Base-by-base conservation (phyloP, 2,113 vertebrate species). In the Campylomormyrus tamandua region DNA sequence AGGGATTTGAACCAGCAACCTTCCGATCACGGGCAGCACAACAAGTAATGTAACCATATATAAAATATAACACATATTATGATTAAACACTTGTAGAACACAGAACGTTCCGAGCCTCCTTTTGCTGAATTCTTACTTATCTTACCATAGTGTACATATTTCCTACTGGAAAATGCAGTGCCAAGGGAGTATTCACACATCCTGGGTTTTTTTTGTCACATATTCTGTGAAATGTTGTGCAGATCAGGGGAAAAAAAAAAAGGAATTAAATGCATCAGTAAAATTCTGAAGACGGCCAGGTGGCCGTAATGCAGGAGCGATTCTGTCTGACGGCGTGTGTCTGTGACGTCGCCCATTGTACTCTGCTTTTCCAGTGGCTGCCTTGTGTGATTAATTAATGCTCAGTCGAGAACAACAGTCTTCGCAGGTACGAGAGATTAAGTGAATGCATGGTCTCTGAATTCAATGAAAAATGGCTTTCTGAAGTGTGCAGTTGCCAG, bases 221-320 rank as follows among this genome's bases (percentile, higher is more conserved):
- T 77, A 42, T 77, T 77, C 74, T 77, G 74, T 42, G 74, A 77
- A 48, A 84, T 84, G 83, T 84, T 84, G 19, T 84, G 45, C 42
- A 24, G 17, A 17, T 84, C 45, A 84, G 21, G 39, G 24, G 0
- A 5, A 24, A 66, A 84, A 8, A 8, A 5, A 24, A 66, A 84
- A 8, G 3, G 10, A 84, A 45, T 84, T 46, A 84, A 84, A 48
- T 84, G 83, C 83, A 84, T 48, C 42, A 84, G 39, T 84, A n/a
- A n/a, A 13, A 48, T 39, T 39, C 83, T 48, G 42, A 84, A 84
- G 83, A 24, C 2, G 39, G 39, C 21, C 83, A 84, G 45, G 45
- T 45, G 83, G 83, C 74, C 13, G 15, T 84, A 42, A n/a, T 84
- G 45, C 19, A 5, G 83, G 21, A 48, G 21, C 0, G 9, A 0